A percentile compares a stretch with the other conserved stretches of the same genome.
Conservation (phyloP, 1,140 invertebrate species). For the Drosophila sulfurigaster region DNA sequence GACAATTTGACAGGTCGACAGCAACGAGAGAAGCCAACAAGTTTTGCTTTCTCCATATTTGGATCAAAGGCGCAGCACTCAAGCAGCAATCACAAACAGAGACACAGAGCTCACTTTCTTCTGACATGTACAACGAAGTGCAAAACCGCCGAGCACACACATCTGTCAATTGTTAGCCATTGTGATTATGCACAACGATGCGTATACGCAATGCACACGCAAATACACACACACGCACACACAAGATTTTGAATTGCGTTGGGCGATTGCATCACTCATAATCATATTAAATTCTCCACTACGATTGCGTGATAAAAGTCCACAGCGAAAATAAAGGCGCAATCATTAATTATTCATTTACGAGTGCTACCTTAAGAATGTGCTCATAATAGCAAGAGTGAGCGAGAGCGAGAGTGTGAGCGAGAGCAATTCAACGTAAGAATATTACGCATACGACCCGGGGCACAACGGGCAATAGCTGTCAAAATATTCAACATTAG, state of each 20-base stretch:
- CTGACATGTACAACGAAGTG: no score
- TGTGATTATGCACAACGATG: no score
- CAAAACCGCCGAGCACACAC: not conserved
- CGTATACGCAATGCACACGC: no score
- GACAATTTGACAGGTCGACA: not conserved
- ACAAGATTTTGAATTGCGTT: no score
- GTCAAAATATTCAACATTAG: slow-evolving; percentile 77
- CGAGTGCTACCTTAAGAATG: slow-evolving; percentile 24
- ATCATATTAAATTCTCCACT: not conserved
- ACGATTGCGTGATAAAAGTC: not conserved
- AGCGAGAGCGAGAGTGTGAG: not conserved
- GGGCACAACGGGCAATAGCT: slow-evolving; percentile 41
- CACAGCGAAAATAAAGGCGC: not conserved
- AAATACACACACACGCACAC: no score
- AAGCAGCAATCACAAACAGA: slow-evolving; percentile 4
- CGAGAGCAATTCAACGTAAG: not conserved
- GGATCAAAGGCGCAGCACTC: slow-evolving; percentile 11
- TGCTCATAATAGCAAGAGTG: slow-evolving; percentile 28
- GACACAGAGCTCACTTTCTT: no score
- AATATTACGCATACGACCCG: slow-evolving; percentile 16
- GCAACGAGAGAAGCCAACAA: not conserved
- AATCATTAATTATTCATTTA: slow-evolving; percentile 40
- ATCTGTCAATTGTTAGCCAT: not conserved
- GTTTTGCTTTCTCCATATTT: no score
- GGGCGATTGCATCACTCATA: not conserved